Base-by-base conservation (phyloP, 1,140 invertebrate genomes). In the Matsumurasca onukii region DNA sequence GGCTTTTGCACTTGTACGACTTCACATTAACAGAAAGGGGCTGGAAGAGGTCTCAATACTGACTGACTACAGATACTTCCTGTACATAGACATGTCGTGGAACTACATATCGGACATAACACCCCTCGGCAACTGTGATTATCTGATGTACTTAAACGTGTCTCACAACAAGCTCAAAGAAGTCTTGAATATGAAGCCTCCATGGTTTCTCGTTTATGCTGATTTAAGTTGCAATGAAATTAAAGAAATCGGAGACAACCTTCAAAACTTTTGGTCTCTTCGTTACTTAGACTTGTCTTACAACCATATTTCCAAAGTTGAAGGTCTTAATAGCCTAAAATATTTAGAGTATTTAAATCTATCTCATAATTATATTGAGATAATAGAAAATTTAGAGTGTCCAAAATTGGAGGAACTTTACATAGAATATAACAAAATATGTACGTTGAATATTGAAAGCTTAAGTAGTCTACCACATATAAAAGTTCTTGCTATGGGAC, bases 211-310 rank as follows among this genome's bases (percentile, higher is more conserved):
- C 24, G 67, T 45, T 39, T 62, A 71, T 25, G 64, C 63, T 2
- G 64, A 70, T 45, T 57, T 63, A 57, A 69, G 67, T 27, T 66
- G 63, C 51, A 71, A 71, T 68, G 59, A 69, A 61, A 70, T 71
- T 22, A 52, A 55, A 22, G 24, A 31, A 17, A 65, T 71, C 22
- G 5, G 5, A 59, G 25, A 71, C 12, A n/a, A n/a, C n/a, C 61
- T 71, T 2, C 29, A 39, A n/a, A 31, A 70, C 27, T 71, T 69
- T 24, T 69, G 70, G 68, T 51, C 68, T 27, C 17, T 71, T 17
- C 29, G 49, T n/a, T 30, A 29, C 27, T 31, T 71, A 0, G 61
- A 71, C 31, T 49, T 71, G 22, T 71, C 70, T 12, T 59, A 71
- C 51, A 71, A 71, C 62, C 66, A 55, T 39, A 70, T 71, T 31